Percentiles rank a stretch among this genome's conserved stretches.
phyloP scores from a whole-genome alignment of 2,797 vertebrate genomes.

The Lagorchestes hirsutus region DNA sequence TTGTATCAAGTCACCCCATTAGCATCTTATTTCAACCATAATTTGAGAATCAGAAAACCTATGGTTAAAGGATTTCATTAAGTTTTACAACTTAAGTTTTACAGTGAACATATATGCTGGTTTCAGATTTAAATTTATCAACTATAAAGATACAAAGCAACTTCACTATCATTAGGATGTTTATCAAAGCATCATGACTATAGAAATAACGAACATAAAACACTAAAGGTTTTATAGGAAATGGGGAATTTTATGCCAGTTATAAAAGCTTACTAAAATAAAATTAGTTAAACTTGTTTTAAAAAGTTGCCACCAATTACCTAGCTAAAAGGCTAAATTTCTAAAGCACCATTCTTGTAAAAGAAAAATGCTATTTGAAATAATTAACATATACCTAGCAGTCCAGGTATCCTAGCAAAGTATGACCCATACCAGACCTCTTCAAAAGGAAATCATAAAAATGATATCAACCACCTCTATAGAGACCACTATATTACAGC shows the following conservation, averaged over 20 bases:
- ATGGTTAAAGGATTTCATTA: conserved; percentile 53
- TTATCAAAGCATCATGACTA: conserved; percentile 45
- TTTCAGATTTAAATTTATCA: conserved; percentile 21
- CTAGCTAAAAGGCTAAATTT: conserved; percentile 18
- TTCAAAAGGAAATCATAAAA: background rate
- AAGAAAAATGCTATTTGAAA: conserved; percentile 21
- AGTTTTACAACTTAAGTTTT: conserved; percentile 61
- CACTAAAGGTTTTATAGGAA: conserved; percentile 24
- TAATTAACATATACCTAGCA: background rate
- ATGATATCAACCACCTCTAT: background rate
- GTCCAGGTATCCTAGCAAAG: background rate
- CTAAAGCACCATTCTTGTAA: background rate
- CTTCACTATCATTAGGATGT: conserved; percentile 39
- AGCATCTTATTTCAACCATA: conserved; percentile 46
- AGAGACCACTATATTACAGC: background rate
- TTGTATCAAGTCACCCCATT: conserved; percentile 55
- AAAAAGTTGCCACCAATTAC: conserved; percentile 11
- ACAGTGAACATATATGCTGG: background rate
- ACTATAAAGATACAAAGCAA: conserved; percentile 22
- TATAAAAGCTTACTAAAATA: conserved; percentile 29
- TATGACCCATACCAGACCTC: background rate
- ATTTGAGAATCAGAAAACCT: conserved; percentile 49
- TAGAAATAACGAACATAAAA: conserved; percentile 42
- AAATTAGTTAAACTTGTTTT: background rate
- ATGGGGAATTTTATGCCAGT: conserved; percentile 27